phyloP scores from a whole-genome alignment of 2,113 vertebrate genomes.

The Scatophagus argus region DNA sequence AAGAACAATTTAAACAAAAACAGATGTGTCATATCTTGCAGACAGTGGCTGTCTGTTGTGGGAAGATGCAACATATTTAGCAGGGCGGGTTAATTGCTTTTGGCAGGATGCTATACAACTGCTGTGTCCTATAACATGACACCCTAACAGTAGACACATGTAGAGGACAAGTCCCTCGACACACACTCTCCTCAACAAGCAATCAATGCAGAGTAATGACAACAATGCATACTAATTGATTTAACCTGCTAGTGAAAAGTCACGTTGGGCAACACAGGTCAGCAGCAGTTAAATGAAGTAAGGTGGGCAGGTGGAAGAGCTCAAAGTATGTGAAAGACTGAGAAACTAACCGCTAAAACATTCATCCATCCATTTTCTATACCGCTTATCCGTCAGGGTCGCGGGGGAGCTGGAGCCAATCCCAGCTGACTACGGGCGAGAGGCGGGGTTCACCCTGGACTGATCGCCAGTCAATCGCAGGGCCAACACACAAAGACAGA shows the following conservation, averaged over 20 bases:
- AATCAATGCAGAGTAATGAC: conserved; percentile 53
- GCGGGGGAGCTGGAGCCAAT: no score
- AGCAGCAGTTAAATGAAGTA: conserved; percentile 18
- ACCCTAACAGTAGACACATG: conserved; percentile 4
- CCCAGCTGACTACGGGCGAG: no score
- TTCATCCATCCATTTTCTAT: no score
- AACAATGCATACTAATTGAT: conserved; percentile 59
- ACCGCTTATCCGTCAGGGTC: no score
- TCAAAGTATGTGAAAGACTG: background rate
- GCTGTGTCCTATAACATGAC: conserved; percentile 24
- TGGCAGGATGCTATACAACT: conserved; percentile 27
- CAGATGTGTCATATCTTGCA: no score
- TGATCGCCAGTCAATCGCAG: no score
- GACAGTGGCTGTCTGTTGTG: background rate
- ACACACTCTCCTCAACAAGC: conserved; percentile 25
- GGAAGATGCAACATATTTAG: conserved; percentile 3
- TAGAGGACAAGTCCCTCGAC: conserved; percentile 28
- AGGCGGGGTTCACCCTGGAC: no score
- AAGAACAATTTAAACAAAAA: no score
- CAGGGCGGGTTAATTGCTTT: conserved; percentile 31
- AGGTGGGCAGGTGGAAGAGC: background rate
- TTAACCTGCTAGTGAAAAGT: conserved; percentile 40
- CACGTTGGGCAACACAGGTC: conserved; percentile 17
- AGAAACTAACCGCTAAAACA: conserved; percentile 2
- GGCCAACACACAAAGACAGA: no score